Base-by-base conservation (phyloP, 2,888 invertebrate species). In the Agriotes lineatus region DNA sequence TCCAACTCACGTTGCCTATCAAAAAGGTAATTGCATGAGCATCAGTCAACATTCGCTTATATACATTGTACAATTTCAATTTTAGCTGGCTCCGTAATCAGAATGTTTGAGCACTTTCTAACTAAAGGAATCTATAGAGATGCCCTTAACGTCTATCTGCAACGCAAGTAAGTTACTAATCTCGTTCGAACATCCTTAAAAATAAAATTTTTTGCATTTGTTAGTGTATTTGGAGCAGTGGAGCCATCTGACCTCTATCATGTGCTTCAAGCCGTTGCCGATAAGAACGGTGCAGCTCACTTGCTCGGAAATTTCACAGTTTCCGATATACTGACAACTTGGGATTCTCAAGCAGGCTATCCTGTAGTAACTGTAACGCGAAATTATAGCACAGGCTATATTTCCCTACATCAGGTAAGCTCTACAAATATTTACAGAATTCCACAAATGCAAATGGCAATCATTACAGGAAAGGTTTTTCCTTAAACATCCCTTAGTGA, bases 1-100 rank as follows among this genome's bases (percentile, higher is more conserved):
- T 4, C 16, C 50, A 25, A 25, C 37, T 0, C 22, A 14, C 9
- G 35, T 62, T 18, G 57, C 65, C 9, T 65, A 65, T 25, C 44
- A 57, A 19, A 65, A 66, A 59, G n/a, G 35, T 72, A 67, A 25
- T 9, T 65, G 67, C 42, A 75, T 7, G 68, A n/a, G 14, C 16
- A 14, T 30, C 6, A 42, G 1, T 42, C 16, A 3, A 3, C 14
- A 39, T 1, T 42, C 2, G 16, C 9, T n/a, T n/a, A n/a, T n/a
- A n/a, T n/a, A n/a, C n/a, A 42, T n/a, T 16, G 4, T 19, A 35
- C 63, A 52, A 22, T 33, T 22, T 45, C 9, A n/a, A 10, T 58
- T 35, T 86, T 85, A 1, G 88, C 93, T 68, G 87, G 89, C 0
- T 93, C 93, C 76, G 88, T 88, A 72, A 93, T 72, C 30, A 57